These are phyloP conservation scores for Scytalopus superciliaris DNA, from an alignment of 2,113 vertebrate genomes.

Conservation along the genomic window DNA sequence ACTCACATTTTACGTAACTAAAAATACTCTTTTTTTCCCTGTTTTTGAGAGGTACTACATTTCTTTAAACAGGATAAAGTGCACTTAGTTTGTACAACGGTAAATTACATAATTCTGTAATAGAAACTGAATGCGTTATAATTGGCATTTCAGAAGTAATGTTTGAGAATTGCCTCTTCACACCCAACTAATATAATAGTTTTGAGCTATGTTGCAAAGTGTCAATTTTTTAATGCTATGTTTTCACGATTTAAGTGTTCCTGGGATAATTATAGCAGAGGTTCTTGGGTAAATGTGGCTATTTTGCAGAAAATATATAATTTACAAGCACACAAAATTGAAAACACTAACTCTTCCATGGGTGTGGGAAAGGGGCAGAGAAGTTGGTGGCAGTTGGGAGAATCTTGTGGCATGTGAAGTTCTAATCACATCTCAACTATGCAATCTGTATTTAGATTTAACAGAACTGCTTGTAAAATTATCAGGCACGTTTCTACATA, in stretches of 20 bases:
- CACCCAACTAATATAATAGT: not conserved
- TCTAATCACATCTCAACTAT: not conserved
- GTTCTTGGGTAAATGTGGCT: not conserved
- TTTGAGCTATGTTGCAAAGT: not conserved
- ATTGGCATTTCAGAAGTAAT: not conserved
- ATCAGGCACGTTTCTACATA: not conserved
- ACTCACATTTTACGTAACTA: slow-evolving; percentile 35
- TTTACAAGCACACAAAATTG: not conserved
- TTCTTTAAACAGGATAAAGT: slow-evolving; percentile 29
- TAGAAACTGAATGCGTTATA: not conserved
- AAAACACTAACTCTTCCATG: not conserved
- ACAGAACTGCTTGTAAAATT: not conserved
- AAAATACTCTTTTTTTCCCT: not conserved
- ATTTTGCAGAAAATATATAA: not conserved
- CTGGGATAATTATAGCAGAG: not conserved
- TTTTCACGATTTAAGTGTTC: not conserved
- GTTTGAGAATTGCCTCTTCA: not conserved
- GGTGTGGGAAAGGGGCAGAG: not conserved
- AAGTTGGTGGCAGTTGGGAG: not conserved
- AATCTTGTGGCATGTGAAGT: not conserved
- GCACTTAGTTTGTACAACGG: not conserved
- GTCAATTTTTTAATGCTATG: not conserved
- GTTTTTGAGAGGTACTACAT: not conserved
- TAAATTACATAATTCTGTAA: not conserved
- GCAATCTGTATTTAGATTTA: not conserved